Percentiles rank a stretch among this genome's conserved stretches.
These are phyloP conservation scores for Anneissia japonica DNA, from an alignment of 35 echinoderm and acorn worm genomes.

Conservation along the genomic window DNA sequence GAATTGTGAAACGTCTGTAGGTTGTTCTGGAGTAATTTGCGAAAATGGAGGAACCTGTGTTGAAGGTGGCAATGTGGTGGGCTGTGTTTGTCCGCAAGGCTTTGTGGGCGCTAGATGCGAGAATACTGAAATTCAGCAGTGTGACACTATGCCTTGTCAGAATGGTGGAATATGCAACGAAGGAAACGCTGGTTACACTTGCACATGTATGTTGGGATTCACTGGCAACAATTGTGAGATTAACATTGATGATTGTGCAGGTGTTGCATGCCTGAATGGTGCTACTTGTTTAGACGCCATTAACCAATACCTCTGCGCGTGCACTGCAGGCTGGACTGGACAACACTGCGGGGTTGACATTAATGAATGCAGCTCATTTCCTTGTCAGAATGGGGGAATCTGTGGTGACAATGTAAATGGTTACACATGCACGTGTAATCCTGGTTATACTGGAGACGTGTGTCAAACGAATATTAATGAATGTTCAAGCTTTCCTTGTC, in stretches of 20 bases:
- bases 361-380: not conserved
- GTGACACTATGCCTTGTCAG: conserved; percentile 24
- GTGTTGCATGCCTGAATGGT: not conserved
- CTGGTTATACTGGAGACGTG: not conserved
- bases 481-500: not conserved
- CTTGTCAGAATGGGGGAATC: not conserved
- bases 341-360: not conserved
- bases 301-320: not conserved
- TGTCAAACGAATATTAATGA: not conserved
- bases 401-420: not conserved
- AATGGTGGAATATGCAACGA: conserved; percentile 31
- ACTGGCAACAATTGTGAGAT: not conserved
- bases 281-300: not conserved
- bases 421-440: not conserved
- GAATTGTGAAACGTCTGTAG: conserved; percentile 15
- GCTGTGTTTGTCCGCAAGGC: conserved; percentile 19
- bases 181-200: not conserved
- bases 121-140: too few species aligned
- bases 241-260: not conserved
- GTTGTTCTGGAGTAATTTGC: conserved; percentile 20
- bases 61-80: conserved; percentile 6
- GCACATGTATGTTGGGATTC: not conserved
- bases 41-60: conserved; percentile 15
- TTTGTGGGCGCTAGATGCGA: conserved; percentile 32
- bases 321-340: not conserved